Conservation (phyloP, 2,888 invertebrate species). For the Gerosis bhagava region DNA sequence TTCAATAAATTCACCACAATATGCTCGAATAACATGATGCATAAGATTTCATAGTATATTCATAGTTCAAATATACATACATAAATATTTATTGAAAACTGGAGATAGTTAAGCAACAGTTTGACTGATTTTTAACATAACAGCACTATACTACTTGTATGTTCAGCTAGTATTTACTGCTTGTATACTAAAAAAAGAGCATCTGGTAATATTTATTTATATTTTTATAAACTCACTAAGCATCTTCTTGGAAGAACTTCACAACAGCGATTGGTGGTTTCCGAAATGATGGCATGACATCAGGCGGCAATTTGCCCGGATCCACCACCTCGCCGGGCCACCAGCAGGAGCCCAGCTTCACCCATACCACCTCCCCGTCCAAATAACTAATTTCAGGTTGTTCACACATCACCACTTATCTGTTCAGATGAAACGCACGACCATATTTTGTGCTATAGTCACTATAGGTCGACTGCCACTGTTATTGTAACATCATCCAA, state of each 20-base stretch:
- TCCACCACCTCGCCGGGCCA: slow-evolving; percentile 93
- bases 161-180: too few relatives aligned
- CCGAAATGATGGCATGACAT: slow-evolving; percentile 84
- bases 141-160: too few relatives aligned
- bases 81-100: slow-evolving; percentile 15
- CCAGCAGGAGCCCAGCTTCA: slow-evolving; percentile 91
- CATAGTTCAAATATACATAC: too few relatives aligned
- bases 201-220: too few relatives aligned
- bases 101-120: neutral
- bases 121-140: neutral
- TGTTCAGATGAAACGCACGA: slow-evolving; percentile 69
- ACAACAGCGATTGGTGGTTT: slow-evolving; percentile 91
- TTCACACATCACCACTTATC: slow-evolving; percentile 84
- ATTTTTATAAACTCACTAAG: slow-evolving; percentile 85
- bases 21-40: too few relatives aligned
- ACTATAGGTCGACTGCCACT: slow-evolving; percentile 60
- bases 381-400: slow-evolving; percentile 85
- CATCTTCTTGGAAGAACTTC: slow-evolving; percentile 92
- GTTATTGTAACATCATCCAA: slow-evolving; percentile 57
- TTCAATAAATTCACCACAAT: too few relatives aligned
- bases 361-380: slow-evolving; percentile 93
- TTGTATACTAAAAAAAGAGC: neutral
- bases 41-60: too few relatives aligned
- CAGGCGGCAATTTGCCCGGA: slow-evolving; percentile 84
- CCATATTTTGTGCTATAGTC: slow-evolving; percentile 67